Conservation (phyloP, 2,888 invertebrate genomes). For the Cacoxenus indagator region DNA sequence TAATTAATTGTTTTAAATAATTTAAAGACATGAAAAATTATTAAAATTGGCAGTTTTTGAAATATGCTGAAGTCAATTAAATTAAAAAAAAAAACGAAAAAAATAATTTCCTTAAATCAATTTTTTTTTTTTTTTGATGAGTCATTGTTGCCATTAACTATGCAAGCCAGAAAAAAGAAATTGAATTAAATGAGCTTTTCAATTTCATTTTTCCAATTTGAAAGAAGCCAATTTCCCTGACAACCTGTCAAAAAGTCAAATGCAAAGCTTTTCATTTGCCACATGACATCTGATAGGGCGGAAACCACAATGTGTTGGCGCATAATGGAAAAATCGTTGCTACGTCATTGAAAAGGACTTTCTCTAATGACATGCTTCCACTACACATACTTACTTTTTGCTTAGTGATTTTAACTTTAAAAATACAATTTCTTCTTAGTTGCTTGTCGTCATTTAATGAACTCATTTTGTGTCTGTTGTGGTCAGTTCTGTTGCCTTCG, state of each 20-base stretch:
- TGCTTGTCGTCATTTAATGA: not conserved
- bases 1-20: not conserved
- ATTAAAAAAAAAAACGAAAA: too few relatives aligned
- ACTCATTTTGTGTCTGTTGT: not conserved
- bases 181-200: too few relatives aligned
- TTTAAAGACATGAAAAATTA: too few relatives aligned
- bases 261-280: not conserved
- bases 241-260: conserved; percentile 7
- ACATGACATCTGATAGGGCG: not conserved
- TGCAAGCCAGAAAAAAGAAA: too few relatives aligned
- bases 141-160: too few relatives aligned
- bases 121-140: too few relatives aligned
- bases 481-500: not conserved
- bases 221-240: not conserved
- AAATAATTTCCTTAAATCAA: not conserved
- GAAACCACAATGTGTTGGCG: not conserved
- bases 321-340: not conserved
- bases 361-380: conserved; percentile 5
- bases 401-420: too few relatives aligned
- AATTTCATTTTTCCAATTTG: too few relatives aligned
- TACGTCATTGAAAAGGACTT: conserved; percentile 2
- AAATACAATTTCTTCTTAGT: not conserved
- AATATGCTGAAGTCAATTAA: too few relatives aligned
- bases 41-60: too few relatives aligned
- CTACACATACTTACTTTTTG: too few relatives aligned